Percentiles rank a stretch among this genome's conserved stretches.
phyloP scores from a whole-genome alignment of 2,113 vertebrate species.

The Amblyopsis rosae region DNA sequence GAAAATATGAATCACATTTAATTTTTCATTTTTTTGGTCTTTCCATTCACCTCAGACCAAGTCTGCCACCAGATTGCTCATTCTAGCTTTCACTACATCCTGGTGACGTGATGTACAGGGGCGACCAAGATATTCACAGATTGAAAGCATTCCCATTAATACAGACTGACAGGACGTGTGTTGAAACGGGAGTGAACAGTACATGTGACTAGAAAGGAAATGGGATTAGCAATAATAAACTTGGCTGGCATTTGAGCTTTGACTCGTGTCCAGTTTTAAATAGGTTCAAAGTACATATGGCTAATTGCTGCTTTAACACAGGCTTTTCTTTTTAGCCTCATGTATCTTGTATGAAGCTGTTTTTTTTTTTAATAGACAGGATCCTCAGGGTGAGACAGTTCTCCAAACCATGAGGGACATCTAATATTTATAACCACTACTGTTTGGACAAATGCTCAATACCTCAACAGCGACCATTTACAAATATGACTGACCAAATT shows the following conservation, averaged over 20 bases:
- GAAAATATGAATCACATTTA: slow-evolving; percentile 51
- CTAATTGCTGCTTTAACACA: slow-evolving; percentile 37
- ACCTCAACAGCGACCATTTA: neutral
- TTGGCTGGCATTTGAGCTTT: neutral
- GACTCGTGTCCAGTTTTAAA: slow-evolving; percentile 43
- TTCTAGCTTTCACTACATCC: slow-evolving; percentile 60
- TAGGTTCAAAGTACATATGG: slow-evolving; percentile 28
- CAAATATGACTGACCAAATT: slow-evolving; percentile 1
- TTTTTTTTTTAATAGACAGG: slow-evolving; percentile 25
- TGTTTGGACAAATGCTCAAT: slow-evolving; percentile 28
- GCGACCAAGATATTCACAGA: slow-evolving; percentile 63
- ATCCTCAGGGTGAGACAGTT: slow-evolving; percentile 63
- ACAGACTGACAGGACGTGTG: slow-evolving; percentile 22
- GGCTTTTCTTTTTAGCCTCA: slow-evolving; percentile 32
- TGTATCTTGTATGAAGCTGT: slow-evolving; percentile 29
- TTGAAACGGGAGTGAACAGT: slow-evolving; percentile 40
- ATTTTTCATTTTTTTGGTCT: slow-evolving; percentile 57
- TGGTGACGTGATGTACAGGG: slow-evolving; percentile 38
- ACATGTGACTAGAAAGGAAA: slow-evolving; percentile 54
- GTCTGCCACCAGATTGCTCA: slow-evolving; percentile 42
- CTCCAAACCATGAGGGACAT: slow-evolving; percentile 55
- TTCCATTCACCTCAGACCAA: slow-evolving; percentile 68
- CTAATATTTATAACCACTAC: slow-evolving; percentile 51
- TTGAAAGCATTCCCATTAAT: slow-evolving; percentile 65
- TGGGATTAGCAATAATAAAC: slow-evolving; percentile 67